These are phyloP conservation scores for Sesia apiformis DNA, from an alignment of 2,888 invertebrate species.

Conservation along the genomic window DNA sequence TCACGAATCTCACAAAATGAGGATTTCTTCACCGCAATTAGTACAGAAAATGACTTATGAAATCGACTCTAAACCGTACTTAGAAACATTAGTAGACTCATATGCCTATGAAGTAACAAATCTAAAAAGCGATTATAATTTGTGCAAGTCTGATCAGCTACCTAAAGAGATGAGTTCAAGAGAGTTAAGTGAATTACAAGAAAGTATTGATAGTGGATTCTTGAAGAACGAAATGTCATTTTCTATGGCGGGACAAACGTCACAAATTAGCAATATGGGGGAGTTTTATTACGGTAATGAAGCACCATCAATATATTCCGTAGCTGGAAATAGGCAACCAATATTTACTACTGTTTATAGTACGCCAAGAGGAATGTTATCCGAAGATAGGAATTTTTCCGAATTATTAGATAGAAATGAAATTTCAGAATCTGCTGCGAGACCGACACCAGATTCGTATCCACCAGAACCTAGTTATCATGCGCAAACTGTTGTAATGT, in stretches of 20 bases:
- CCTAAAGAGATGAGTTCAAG: slow-evolving; percentile 39
- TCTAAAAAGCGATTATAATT: slow-evolving; percentile 44
- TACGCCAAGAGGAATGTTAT: slow-evolving; percentile 77
- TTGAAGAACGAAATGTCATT: slow-evolving; percentile 40
- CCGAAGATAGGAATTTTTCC: slow-evolving; percentile 78
- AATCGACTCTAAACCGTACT: slow-evolving; percentile 59
- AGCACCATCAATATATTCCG: slow-evolving; percentile 82
- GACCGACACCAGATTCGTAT: slow-evolving; percentile 54
- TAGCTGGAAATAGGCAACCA: slow-evolving; percentile 82
- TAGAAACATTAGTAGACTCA: slow-evolving; percentile 75
- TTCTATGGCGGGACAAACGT: slow-evolving; percentile 33
- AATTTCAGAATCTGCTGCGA: slow-evolving; percentile 50
- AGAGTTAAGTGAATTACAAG: slow-evolving; percentile 45
- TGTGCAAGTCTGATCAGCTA: slow-evolving; percentile 33
- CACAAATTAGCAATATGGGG: slow-evolving; percentile 44
- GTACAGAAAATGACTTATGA: slow-evolving; percentile 53
- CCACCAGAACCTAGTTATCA: slow-evolving; percentile 74
- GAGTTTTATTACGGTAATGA: slow-evolving; percentile 68
- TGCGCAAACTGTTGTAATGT: slow-evolving; percentile 70
- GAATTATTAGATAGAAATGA: slow-evolving; percentile 79
- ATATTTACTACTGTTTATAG: slow-evolving; percentile 84
- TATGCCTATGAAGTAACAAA: slow-evolving; percentile 45
- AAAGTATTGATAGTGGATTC: slow-evolving; percentile 38
- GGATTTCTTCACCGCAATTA: slow-evolving; percentile 53
- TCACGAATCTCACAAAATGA: slow-evolving; percentile 58